These are phyloP conservation scores for Ictalurus furcatus DNA, from an alignment of 2,113 vertebrate species.

Conservation along the genomic window DNA sequence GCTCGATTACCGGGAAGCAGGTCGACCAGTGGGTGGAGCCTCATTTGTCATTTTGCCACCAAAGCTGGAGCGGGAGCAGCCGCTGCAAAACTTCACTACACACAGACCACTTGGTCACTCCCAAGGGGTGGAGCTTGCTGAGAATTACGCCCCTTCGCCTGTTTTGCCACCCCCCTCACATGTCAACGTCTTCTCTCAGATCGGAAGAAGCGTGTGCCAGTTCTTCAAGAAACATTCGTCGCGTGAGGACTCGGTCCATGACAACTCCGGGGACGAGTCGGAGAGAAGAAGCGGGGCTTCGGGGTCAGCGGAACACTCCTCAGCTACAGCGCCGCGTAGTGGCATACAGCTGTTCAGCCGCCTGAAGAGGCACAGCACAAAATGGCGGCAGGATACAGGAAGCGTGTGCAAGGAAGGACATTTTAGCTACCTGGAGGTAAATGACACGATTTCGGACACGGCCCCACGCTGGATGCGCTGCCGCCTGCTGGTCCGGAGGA, in stretches of 20 bases:
- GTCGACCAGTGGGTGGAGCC: constrained; percentile 64
- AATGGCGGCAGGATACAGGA: constrained; percentile 66
- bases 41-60: constrained; percentile 63
- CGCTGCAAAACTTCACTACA: constrained; percentile 55
- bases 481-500: constrained; percentile 83
- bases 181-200: constrained; percentile 74
- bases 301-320: constrained; percentile 51
- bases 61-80: constrained; percentile 70
- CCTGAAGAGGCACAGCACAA: constrained; percentile 73
- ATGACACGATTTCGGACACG: constrained; percentile 86
- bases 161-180: constrained; percentile 46
- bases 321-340: constrained; percentile 28
- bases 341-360: constrained; percentile 65
- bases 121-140: constrained; percentile 76
- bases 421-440: constrained; percentile 87
- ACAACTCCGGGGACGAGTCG: constrained; percentile 30
- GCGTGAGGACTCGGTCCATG: constrained; percentile 47
- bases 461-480: constrained; percentile 88
- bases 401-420: constrained; percentile 83
- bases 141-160: constrained; percentile 53
- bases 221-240: constrained; percentile 78
- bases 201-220: constrained; percentile 78
- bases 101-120: constrained; percentile 66
- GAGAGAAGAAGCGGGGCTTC: constrained; percentile 57
- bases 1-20: constrained; percentile 88